Evolutionary conservation across 2,113 vertebrate genomes (phyloP).

Genomic region (Hiodon alosoides): DNA sequence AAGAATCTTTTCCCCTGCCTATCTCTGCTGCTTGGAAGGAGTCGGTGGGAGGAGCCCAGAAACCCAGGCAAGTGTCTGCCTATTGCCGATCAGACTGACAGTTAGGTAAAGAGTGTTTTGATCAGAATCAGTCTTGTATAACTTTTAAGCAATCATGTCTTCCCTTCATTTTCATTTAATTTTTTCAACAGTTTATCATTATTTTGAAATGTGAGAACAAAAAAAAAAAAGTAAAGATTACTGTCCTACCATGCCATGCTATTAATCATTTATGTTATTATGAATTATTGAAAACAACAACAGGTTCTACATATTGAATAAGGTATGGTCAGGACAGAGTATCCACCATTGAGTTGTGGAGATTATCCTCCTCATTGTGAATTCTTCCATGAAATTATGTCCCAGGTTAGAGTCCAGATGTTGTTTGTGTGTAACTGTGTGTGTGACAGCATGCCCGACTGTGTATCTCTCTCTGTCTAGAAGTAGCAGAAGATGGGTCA

Average conservation of each 20-base stretch:
- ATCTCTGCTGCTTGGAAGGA: constrained; percentile 3
- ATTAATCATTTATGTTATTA: too few species aligned
- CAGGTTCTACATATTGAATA: too few species aligned
- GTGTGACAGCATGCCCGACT: not conserved
- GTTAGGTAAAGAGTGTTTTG: not conserved
- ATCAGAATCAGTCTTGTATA: not conserved
- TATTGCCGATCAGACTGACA: not conserved
- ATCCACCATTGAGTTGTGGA: too few species aligned
- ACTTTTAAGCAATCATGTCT: not conserved
- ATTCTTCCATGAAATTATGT: too few species aligned
- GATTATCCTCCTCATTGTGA: too few species aligned
- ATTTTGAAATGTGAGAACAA: too few species aligned
- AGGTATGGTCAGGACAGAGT: too few species aligned
- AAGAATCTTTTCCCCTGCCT: constrained; percentile 16
- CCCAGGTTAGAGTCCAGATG: not conserved
- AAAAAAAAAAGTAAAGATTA: too few species aligned
- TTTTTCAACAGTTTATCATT: too few species aligned
- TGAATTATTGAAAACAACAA: too few species aligned
- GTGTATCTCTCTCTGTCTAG: not conserved
- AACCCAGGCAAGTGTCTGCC: not conserved
- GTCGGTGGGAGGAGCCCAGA: not conserved
- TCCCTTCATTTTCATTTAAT: too few species aligned
- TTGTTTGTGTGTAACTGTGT: not conserved
- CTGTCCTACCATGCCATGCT: too few species aligned
- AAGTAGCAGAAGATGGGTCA: not conserved